Percentiles rank a stretch among this genome's conserved stretches.
Evolutionary conservation across 2,113 vertebrate species (phyloP).

Genomic region (Neogale vison): DNA sequence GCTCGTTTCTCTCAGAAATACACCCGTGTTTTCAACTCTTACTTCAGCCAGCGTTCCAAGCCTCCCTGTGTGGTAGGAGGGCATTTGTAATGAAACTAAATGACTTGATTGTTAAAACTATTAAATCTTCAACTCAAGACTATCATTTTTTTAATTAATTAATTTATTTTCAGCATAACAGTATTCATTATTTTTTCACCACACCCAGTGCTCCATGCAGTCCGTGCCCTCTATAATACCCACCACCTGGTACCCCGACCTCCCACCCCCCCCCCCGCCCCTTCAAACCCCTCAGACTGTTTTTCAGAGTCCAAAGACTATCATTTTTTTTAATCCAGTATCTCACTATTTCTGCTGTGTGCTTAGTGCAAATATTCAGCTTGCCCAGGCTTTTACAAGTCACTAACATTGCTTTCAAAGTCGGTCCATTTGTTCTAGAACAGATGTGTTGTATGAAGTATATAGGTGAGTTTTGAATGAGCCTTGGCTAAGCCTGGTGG

Average conservation of each 20-base stretch:
- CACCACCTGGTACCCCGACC: too few species aligned
- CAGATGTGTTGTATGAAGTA: background rate
- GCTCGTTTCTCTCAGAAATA: background rate
- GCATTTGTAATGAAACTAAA: background rate
- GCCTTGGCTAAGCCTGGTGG: background rate
- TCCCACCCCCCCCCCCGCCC: too few species aligned
- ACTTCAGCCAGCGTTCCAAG: rapidly evolving
- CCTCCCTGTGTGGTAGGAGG: background rate
- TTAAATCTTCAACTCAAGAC: background rate
- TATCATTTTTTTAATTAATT: too few species aligned
- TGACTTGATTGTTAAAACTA: background rate
- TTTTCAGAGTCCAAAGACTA: background rate
- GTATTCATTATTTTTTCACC: too few species aligned
- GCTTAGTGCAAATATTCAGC: rapidly evolving
- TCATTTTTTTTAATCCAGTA: too few species aligned
- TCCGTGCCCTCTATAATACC: too few species aligned
- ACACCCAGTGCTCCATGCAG: too few species aligned
- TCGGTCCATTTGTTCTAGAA: background rate
- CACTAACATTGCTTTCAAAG: background rate
- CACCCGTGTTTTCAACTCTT: rapidly evolving
- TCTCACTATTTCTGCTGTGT: background rate
- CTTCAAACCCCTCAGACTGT: too few species aligned
- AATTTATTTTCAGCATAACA: too few species aligned
- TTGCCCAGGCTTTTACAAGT: background rate
- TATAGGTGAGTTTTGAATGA: rapidly evolving